phyloP scores from a whole-genome alignment of 2,113 vertebrate species.

The Psilopsiagon aurifrons region DNA sequence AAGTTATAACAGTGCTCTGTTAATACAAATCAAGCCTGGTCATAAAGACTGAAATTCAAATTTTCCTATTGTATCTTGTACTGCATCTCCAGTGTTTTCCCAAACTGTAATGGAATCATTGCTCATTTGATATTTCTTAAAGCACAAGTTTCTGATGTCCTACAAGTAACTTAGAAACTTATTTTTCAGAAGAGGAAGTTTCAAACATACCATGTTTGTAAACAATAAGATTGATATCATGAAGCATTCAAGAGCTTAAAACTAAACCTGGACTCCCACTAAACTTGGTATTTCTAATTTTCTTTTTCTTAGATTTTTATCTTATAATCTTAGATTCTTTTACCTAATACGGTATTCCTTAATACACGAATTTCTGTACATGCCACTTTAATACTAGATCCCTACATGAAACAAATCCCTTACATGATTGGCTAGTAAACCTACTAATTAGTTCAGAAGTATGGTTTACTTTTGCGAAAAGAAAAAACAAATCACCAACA shows the following conservation, averaged over 20 bases:
- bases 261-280: neutral
- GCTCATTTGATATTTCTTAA: neutral
- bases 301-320: neutral
- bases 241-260: neutral
- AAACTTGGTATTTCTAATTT: neutral
- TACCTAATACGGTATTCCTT: neutral
- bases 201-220: neutral
- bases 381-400: neutral
- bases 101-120: neutral
- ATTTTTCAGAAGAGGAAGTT: neutral
- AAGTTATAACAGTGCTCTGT: neutral
- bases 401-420: neutral
- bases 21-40: neutral
- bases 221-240: neutral
- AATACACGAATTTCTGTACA: neutral
- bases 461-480: neutral
- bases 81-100: neutral
- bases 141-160: neutral
- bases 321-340: neutral
- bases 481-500: neutral
- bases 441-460: neutral
- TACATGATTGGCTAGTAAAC: neutral
- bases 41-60: neutral
- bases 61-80: neutral
- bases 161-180: neutral